Evolutionary conservation across 2,888 invertebrate genomes (phyloP).

Genomic region (Callinectes sapidus): DNA sequence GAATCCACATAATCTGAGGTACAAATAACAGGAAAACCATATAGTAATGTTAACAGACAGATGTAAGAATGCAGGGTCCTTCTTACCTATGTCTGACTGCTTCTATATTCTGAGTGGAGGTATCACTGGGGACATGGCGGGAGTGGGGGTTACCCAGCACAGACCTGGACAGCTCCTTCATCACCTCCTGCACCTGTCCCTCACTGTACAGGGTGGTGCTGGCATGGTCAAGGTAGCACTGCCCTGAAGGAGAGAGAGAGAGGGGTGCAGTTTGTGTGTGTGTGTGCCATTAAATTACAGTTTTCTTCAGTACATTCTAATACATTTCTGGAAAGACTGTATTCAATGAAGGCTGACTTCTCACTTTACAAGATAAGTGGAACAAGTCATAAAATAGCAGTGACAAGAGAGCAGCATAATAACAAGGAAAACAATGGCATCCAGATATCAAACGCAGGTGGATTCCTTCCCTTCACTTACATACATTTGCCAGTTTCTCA

Average conservation of each 20-base stretch:
- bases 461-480: too few relatives aligned
- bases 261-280: too few relatives aligned
- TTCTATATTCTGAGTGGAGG: slow-evolving; percentile 89
- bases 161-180: slow-evolving; percentile 82
- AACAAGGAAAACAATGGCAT: too few relatives aligned
- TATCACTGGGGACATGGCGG: slow-evolving; percentile 75
- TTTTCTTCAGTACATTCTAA: too few relatives aligned
- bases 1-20: not conserved
- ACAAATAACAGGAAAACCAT: not conserved
- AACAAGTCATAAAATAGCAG: too few relatives aligned
- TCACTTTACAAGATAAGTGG: too few relatives aligned
- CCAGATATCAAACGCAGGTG: too few relatives aligned
- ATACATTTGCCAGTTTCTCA: not conserved
- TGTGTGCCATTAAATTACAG: too few relatives aligned
- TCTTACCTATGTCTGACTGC: slow-evolving; percentile 85
- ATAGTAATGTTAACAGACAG: not conserved
- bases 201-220: slow-evolving; percentile 89
- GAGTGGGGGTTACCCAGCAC: slow-evolving; percentile 94
- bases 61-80: not conserved
- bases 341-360: too few relatives aligned
- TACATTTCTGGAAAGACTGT: too few relatives aligned
- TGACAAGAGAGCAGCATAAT: too few relatives aligned
- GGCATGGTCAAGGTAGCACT: slow-evolving; percentile 91
- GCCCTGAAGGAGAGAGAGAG: slow-evolving; percentile 78
- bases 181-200: slow-evolving; percentile 82